These are phyloP conservation scores for Pocillopora grandis DNA, from an alignment of 92 coral and sea anemone species.

Conservation along the genomic window DNA sequence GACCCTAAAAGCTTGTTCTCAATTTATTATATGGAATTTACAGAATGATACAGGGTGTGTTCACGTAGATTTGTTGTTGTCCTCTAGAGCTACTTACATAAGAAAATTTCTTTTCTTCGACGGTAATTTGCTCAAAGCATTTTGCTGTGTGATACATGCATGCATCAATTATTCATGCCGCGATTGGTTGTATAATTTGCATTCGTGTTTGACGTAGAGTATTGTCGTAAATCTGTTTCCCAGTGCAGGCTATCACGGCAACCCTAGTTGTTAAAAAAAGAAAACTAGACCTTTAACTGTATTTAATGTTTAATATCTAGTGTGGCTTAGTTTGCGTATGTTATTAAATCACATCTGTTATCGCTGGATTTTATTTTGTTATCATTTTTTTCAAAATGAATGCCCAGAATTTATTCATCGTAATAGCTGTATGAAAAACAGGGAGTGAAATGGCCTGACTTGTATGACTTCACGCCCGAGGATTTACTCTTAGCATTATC, in stretches of 20 bases:
- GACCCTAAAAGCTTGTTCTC: no score
- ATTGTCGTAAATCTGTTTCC: background rate
- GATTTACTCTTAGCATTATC: background rate
- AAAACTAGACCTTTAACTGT: background rate
- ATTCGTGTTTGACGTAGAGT: background rate
- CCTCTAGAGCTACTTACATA: no score
- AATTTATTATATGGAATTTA: no score
- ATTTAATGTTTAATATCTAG: background rate
- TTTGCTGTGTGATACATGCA: background rate
- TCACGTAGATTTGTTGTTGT: no score
- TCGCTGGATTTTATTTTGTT: background rate
- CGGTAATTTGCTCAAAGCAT: background rate
- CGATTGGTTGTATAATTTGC: background rate
- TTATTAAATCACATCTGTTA: background rate
- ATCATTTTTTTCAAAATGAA: background rate
- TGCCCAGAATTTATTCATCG: background rate
- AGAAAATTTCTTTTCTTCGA: no score
- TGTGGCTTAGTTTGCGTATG: background rate
- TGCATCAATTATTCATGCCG: background rate
- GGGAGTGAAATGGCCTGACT: conserved; percentile 29
- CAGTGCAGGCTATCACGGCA: background rate
- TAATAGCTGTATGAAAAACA: background rate
- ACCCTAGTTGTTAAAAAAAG: background rate
- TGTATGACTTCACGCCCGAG: conserved; percentile 10
- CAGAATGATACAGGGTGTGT: no score